These are phyloP conservation scores for Etia nguti DNA, from an alignment of 2,113 vertebrate genomes.

Conservation along the genomic window DNA sequence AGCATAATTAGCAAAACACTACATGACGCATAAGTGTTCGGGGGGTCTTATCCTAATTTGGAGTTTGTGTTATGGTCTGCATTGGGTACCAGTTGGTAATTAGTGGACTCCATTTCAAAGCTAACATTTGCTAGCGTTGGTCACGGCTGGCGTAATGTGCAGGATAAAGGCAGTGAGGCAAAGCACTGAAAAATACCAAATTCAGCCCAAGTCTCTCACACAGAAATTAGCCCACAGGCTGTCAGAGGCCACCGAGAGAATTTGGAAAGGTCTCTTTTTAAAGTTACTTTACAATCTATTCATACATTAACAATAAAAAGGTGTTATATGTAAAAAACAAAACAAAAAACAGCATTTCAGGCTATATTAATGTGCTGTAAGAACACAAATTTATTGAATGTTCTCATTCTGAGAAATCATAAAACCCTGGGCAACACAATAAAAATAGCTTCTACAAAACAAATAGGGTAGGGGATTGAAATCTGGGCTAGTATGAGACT, in stretches of 20 bases:
- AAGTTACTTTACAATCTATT: not conserved
- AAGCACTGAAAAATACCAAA: not conserved
- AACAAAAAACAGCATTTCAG: not conserved
- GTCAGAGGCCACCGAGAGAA: no score
- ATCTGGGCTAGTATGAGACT: not conserved
- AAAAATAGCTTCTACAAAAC: not conserved
- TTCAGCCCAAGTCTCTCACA: not conserved
- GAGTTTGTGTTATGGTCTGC: not conserved
- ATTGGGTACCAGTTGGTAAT: not conserved
- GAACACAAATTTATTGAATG: not conserved
- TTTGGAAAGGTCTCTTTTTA: not conserved
- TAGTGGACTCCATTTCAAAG: not conserved
- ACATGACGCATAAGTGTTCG: not conserved
- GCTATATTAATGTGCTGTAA: not conserved
- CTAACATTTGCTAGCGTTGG: not conserved
- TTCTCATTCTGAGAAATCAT: not conserved
- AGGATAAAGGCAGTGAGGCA: not conserved
- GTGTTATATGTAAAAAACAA: not conserved
- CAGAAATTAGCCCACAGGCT: not conserved
- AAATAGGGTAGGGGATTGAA: not conserved
- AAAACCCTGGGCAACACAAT: not conserved
- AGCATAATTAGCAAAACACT: not conserved
- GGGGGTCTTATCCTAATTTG: not conserved
- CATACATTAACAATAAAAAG: not conserved
- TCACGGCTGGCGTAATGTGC: not conserved